Conservation (phyloP, 2,797 vertebrate species). For the Sarcoramphus papa region DNA sequence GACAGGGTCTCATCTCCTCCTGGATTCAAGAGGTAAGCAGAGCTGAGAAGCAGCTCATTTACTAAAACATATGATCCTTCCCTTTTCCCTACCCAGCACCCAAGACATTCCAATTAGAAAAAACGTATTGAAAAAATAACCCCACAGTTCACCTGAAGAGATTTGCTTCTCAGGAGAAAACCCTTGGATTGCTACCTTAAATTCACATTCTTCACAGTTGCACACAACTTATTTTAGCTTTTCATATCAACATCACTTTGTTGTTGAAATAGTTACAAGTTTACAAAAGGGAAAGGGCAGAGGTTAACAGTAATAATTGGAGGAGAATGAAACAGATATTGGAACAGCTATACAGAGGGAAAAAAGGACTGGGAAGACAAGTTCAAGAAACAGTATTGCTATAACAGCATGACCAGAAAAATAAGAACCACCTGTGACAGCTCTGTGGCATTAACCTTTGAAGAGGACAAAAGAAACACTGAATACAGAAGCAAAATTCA, state of each 20-base stretch:
- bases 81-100: slow-evolving; percentile 19
- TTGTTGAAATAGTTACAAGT: slow-evolving; percentile 52
- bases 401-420: slow-evolving; percentile 54
- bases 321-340: slow-evolving; percentile 38
- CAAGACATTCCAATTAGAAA: slow-evolving; percentile 24
- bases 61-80: not conserved
- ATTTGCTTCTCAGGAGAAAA: slow-evolving; percentile 19
- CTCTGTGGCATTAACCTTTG: slow-evolving; percentile 55
- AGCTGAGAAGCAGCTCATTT: slow-evolving; percentile 20
- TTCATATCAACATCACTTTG: slow-evolving; percentile 53
- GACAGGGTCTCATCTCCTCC: slow-evolving; percentile 11
- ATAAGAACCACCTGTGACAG: slow-evolving; percentile 61
- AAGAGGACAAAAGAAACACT: slow-evolving; percentile 53
- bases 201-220: slow-evolving; percentile 31
- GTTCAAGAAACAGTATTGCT: slow-evolving; percentile 54
- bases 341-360: slow-evolving; percentile 31
- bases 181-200: slow-evolving; percentile 26
- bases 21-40: slow-evolving; percentile 26
- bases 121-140: slow-evolving; percentile 7
- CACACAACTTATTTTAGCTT: slow-evolving; percentile 50
- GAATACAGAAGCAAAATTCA: slow-evolving; percentile 54
- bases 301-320: slow-evolving; percentile 61
- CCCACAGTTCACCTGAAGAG: slow-evolving; percentile 12
- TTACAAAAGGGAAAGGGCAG: slow-evolving; percentile 52
- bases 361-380: slow-evolving; percentile 49